Evolutionary conservation across 2,888 invertebrate genomes (phyloP).

Genomic region (Iselma pallidipennis): DNA sequence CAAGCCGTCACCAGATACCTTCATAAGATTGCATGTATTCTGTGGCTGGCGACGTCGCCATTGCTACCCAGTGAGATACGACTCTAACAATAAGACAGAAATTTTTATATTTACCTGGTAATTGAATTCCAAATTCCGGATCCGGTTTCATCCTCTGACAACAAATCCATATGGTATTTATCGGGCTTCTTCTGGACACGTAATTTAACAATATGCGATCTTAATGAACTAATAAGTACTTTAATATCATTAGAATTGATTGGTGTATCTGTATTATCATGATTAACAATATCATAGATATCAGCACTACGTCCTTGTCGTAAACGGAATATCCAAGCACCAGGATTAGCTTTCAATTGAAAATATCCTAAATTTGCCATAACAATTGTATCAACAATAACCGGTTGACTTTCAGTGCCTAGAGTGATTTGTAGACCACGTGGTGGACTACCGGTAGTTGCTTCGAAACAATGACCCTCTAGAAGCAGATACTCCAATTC

Average conservation of each 20-base stretch:
- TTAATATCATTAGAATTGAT: constrained; percentile 72
- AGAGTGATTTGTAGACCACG: constrained; percentile 96
- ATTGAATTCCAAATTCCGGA: constrained; percentile 94
- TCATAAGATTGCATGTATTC: no score
- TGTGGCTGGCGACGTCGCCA: no score
- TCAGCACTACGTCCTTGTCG: constrained; percentile 93
- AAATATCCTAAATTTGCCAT: constrained; percentile 99
- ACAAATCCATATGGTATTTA: constrained; percentile 81
- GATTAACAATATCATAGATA: constrained; percentile 89
- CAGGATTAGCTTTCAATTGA: constrained; percentile 96
- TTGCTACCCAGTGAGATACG: no score
- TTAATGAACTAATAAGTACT: constrained; percentile 79
- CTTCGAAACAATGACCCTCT: constrained; percentile 97
- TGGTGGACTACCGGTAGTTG: constrained; percentile 87
- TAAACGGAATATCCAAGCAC: constrained; percentile 88
- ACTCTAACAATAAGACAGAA: no score
- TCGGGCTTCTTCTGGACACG: constrained; percentile 90
- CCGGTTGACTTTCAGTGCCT: constrained; percentile 78
- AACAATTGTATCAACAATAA: constrained; percentile 95
- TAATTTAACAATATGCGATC: constrained; percentile 89
- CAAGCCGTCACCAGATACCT: no score
- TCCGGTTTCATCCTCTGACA: constrained; percentile 77
- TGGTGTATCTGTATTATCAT: constrained; percentile 77
- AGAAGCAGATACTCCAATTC: constrained; percentile 92
- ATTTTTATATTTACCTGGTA: constrained; percentile 85